Base-by-base conservation (phyloP, 1,140 invertebrate genomes). In the Globodera ellingtonae region DNA sequence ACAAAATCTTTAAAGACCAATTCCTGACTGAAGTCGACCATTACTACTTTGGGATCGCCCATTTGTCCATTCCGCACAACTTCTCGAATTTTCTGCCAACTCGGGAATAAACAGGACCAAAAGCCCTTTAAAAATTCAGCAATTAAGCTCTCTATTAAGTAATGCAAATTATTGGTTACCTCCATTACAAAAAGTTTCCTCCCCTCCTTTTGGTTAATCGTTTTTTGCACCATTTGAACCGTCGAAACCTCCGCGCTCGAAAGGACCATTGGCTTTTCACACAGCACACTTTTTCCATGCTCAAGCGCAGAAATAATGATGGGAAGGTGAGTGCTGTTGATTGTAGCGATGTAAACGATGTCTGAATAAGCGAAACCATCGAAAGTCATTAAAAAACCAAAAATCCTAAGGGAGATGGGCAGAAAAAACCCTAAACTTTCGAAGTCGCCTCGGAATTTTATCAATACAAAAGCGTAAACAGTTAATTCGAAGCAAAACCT, bases 201-300 rank as follows among this genome's bases (percentile, higher is more conserved):
- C 5, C 21, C 67, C 56, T 59, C 56, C 9, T 21, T 70, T 70
- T 35, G 67, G 10, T 70, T 35, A 21, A 70, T 70, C 46, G 67
- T 24, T 70, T 70, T 70, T 47, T 70, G 67, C 2, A 70, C 67
- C 10, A 9, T 70, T 35, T 47, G 67, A 35, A 70, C 46, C 7
- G 18, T 18, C 24, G 24, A 35, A 35, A 70, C 6, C 24, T 70
- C 67, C 8, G 67, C 67, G 46, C 24, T 47, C 24, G 67, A 70
- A 47, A 21, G 24, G 18, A 47, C 46, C 67, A 70, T 70, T 47
- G 67, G 67, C 67, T 70, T 70, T 70, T 70, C 67, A 21, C 67
- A 70, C 24, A 70, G 18, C 46, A 70, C 67, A 70, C 46, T 35
- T 70, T 70, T 70, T 18, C 18, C 9, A 18, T 70, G 24, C 5